Evolutionary conservation across 1,140 invertebrate genomes (phyloP), one percentile per base, ranked within the genome.

Genomic region (Macrostomum lignano): DNA sequence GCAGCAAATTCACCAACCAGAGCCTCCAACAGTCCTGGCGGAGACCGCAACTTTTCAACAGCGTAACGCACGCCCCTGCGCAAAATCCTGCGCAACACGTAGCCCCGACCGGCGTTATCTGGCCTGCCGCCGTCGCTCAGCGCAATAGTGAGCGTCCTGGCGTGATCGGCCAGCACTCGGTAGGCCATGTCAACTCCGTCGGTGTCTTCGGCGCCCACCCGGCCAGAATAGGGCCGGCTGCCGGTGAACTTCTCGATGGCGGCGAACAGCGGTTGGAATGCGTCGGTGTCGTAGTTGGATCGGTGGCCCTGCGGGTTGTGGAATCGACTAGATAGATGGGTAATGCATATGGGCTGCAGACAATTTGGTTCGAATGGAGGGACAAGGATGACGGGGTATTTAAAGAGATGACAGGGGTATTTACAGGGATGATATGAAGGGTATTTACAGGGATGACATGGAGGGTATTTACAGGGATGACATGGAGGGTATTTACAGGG

Each of bases 121-220:
- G 84, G 84, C 47, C 69, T 65, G 38, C 82, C 84, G 40, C 82
- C 81, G 67, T 93, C 84, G 36, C 78, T 68, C 29, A 93, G 57
- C 26, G 84, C 77, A 51, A 93, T 78, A 0, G 82, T 86, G 30
- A 93, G 61, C n/a, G 82, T 91, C 45, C 84, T 64, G 30, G 76
- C 75, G 64, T 93, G 84, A 62, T 93, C 84, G 35, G 81, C 82
- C 33, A 93, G 58, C 15, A 93, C 84, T 44, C 84, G 64, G 47
- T 93, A 93, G 11, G 84, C 84, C 81, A 91, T 91, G 52, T 93
- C 84, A 37, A 82, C 69, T 17, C 79, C 76, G 61, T 84, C 72
- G 21, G 47, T 52, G 63, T 93, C 84, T 33, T 77, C 77, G 35
- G 57, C 56, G 4, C 81, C 82, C 33, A 91, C 69, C 52, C 68